Evolutionary conservation across 2,888 invertebrate species (phyloP), one percentile per base, ranked within the genome.

Genomic region (Ornithoptera priamus): DNA sequence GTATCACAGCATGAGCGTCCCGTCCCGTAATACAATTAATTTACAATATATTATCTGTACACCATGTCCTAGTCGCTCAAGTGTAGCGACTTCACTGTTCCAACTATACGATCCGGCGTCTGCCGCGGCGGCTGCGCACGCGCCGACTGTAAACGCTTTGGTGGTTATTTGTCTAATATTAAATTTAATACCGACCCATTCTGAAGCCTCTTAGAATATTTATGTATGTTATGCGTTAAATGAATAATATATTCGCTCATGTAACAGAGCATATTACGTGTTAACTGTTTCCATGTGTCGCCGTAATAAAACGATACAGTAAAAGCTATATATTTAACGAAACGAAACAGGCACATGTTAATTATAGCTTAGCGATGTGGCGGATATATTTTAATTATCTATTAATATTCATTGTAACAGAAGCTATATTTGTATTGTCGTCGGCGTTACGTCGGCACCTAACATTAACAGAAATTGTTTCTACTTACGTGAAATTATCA

Each of bases 381-480:
- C 57, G 30, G 62, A 57, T 59, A 58, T 68, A 60, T 70, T 24
- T 65, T 69, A 65, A 65, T 69, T 65, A 62, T 69, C 69, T 68
- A 74, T 74, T 75, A 77, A 77, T 77, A 77, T 69, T 84, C 88
- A 85, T 83, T 84, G 80, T 90, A 89, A 90, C 88, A 85, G 80
- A 82, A 78, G 81, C 84, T 87, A 81, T 81, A 85, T 65, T 69
- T 88, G 85, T 87, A 85, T 84, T 83, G 82, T 85, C 77, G 81
- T 86, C 85, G 85, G 85, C 82, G 74, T 77, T 78, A 78, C 76
- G 75, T 78, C 84, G 88, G 87, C 83, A 79, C 85, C 83, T 90
- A 88, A 90, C 87, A 87, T 84, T 89, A 87, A 89, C 89, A 79
- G 62, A 68, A 73, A 68, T 72, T 30, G 61, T 71, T 69, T 68